phyloP scores from a whole-genome alignment of 2,797 vertebrate species.

The Diglossa cyanea region DNA sequence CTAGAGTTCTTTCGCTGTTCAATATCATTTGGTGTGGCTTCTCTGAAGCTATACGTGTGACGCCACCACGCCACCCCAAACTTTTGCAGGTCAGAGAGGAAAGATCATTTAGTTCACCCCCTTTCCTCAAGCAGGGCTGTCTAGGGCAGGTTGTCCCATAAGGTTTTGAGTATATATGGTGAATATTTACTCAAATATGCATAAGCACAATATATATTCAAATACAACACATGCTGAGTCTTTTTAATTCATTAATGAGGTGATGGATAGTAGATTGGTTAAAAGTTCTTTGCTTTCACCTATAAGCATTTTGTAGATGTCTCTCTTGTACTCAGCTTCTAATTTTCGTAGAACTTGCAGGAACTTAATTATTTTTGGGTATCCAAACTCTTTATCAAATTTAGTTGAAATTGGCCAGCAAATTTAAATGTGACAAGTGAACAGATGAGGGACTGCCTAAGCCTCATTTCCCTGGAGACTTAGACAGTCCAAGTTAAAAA shows the following conservation, averaged over 20 bases:
- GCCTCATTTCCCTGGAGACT: constrained; percentile 39
- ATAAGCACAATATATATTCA: not conserved
- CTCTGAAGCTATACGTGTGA: not conserved
- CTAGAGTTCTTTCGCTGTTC: not conserved
- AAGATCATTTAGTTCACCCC: not conserved
- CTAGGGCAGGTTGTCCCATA: not conserved
- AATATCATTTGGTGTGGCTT: not conserved
- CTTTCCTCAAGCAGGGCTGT: not conserved
- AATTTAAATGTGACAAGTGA: constrained; percentile 37
- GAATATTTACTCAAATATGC: not conserved
- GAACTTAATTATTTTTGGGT: not conserved
- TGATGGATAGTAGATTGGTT: not conserved
- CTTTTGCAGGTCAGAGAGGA: not conserved
- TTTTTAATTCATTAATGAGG: not conserved
- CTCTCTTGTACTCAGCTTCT: not conserved
- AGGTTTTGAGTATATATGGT: not conserved
- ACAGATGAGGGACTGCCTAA: constrained; percentile 47
- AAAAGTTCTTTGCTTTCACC: not conserved
- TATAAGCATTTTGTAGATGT: not conserved
- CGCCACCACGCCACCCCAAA: not conserved
- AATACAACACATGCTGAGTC: not conserved
- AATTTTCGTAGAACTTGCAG: not conserved
- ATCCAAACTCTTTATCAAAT: not conserved
- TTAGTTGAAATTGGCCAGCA: not conserved
- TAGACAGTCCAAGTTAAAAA: constrained; percentile 34